Evolutionary conservation across 2,113 vertebrate species (phyloP), one percentile per base, ranked within the genome.

Genomic region (Apaloderma vittatum): DNA sequence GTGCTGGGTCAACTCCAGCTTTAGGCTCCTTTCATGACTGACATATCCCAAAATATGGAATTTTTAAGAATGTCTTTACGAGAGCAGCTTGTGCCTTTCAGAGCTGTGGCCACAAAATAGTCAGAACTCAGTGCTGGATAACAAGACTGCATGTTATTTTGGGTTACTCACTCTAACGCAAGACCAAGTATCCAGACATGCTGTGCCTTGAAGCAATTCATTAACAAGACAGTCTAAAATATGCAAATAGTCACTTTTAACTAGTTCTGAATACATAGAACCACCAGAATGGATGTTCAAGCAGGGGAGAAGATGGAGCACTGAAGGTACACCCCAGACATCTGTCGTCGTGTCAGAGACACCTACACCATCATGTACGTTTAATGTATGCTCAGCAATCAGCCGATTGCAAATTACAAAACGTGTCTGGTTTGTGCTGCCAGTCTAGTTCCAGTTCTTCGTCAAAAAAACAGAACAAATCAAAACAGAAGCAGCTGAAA

Each of bases 21-120:
- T 19, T 11, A 1, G 12, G 4, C 48, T 27, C 58, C 51, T 52
- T 40, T 18, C 65, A 2, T 0, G 0, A 1, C 0, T 4, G 18
- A 43, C 36, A 2, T 3, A 29, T 12, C 62, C 86, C 57, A 8
- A 40, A 57, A 55, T 1, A n/a, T 0, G 1, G 8, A 1, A 3
- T 24, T n/a, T 21, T 13, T 27, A 30, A 8, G 12, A 9, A 6
- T 3, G 13, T 21, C 21, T 40, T 14, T 9, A 4, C 0, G 2
- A 45, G 19, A 10, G 21, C 3, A 4, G 22, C 26, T 65, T 3
- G 0, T 5, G 36, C 55, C 70, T n/a, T 34, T 15, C 77, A 11
- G 80, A 8, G 49, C 54, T 5, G 32, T 6, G 59, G 48, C 58
- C 51, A 66, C 65, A 12, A 19, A 23, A 43, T 2, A n/a, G 15